phyloP scores from a whole-genome alignment of 2,113 vertebrate genomes.

The Scomber scombrus region DNA sequence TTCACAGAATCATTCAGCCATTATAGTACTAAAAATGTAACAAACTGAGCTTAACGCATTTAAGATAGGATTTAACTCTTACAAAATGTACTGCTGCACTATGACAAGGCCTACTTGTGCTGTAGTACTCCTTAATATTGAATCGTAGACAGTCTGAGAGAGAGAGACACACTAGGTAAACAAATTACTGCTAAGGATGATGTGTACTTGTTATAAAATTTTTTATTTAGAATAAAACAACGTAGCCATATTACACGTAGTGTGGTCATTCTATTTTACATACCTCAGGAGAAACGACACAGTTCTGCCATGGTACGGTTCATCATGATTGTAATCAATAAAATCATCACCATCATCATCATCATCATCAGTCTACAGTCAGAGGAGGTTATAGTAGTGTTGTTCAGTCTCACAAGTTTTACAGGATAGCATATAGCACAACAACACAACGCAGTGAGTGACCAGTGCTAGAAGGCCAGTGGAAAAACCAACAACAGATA shows the following conservation, averaged over 20 bases:
- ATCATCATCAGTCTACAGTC: slow-evolving; percentile 76
- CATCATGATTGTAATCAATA: slow-evolving; percentile 84
- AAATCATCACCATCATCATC: slow-evolving; percentile 55
- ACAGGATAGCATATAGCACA: slow-evolving; percentile 80
- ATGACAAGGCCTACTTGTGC: no score
- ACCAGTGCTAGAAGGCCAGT: slow-evolving; percentile 79
- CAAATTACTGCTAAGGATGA: not conserved
- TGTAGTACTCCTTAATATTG: no score
- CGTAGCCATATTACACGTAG: slow-evolving; percentile 88
- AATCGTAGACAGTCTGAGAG: no score
- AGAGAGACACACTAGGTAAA: not conserved
- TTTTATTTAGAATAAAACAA: slow-evolving; percentile 91
- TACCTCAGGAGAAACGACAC: slow-evolving; percentile 88
- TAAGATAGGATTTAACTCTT: no score
- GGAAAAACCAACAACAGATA: slow-evolving; percentile 59
- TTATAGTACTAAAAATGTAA: not conserved
- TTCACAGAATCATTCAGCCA: not conserved
- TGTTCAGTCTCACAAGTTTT: slow-evolving; percentile 80
- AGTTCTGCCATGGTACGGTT: slow-evolving; percentile 84
- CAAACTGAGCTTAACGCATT: no score
- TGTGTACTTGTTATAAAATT: slow-evolving; percentile 82
- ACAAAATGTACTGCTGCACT: no score
- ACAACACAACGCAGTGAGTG: slow-evolving; percentile 75
- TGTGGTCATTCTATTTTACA: slow-evolving; percentile 86
- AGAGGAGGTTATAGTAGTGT: slow-evolving; percentile 81